phyloP scores from a whole-genome alignment of 2,113 vertebrate genomes.

The Cebidichthys violaceus region DNA sequence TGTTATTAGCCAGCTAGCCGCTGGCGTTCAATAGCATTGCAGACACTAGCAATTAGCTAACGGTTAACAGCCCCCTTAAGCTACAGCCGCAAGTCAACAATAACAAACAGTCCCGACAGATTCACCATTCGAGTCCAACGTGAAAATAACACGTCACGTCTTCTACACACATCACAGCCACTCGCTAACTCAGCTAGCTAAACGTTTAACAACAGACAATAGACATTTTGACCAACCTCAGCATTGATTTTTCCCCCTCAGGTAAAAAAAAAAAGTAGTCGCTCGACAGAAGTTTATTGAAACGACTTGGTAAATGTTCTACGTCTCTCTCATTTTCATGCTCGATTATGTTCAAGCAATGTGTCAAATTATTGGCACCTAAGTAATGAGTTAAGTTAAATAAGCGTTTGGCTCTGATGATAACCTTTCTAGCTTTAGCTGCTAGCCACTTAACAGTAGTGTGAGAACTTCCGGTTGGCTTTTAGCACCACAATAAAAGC shows the following conservation, averaged over 20 bases:
- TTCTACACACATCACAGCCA: background rate
- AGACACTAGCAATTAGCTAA: slow-evolving; percentile 28
- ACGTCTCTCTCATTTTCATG: slow-evolving; percentile 14
- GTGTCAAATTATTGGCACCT: background rate
- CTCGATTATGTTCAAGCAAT: background rate
- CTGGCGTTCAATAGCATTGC: slow-evolving; percentile 13
- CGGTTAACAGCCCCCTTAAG: background rate
- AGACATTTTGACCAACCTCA: slow-evolving; percentile 76
- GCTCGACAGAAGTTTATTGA: slow-evolving; percentile 45
- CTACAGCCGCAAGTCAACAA: background rate
- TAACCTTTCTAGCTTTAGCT: slow-evolving; percentile 52
- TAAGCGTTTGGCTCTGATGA: slow-evolving; percentile 31
- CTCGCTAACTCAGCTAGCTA: slow-evolving; percentile 63
- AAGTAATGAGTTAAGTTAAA: slow-evolving; percentile 41
- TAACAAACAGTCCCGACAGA: background rate
- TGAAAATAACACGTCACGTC: background rate
- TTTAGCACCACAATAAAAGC: slow-evolving; percentile 64
- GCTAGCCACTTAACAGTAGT: background rate
- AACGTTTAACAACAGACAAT: slow-evolving; percentile 69
- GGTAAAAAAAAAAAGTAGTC: slow-evolving; percentile 59
- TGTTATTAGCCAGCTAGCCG: slow-evolving; percentile 61
- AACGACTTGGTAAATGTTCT: slow-evolving; percentile 15
- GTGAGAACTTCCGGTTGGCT: slow-evolving; percentile 65
- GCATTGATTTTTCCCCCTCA: slow-evolving; percentile 62
- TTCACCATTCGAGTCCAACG: no score